These are phyloP conservation scores for Iguana delicatissima DNA, from an alignment of 2,797 vertebrate species.

Conservation along the genomic window DNA sequence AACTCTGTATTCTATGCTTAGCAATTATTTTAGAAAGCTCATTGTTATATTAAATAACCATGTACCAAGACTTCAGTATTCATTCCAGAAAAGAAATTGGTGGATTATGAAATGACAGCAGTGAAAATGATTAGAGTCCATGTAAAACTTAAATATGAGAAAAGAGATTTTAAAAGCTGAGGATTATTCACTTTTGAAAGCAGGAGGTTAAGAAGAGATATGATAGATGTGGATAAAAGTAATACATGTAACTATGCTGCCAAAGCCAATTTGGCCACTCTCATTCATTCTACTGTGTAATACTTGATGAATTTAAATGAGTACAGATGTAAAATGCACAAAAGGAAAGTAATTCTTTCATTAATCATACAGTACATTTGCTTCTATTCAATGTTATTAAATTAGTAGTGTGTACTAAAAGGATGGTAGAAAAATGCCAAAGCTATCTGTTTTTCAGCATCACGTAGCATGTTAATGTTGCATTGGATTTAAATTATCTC, in stretches of 20 bases:
- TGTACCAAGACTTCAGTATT: constrained; percentile 6
- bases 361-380: neutral
- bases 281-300: neutral
- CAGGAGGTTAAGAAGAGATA: constrained; percentile 6
- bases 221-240: constrained; percentile 5
- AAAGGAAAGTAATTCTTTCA: neutral
- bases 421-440: neutral
- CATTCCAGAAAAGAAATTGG: neutral
- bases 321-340: neutral
- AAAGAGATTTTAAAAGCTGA: constrained; percentile 23
- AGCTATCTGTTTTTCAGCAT: neutral
- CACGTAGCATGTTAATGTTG: neutral
- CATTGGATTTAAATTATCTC: neutral
- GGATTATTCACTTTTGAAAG: constrained; percentile 31
- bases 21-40: neutral
- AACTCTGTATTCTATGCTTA: no score
- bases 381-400: constrained; percentile 16
- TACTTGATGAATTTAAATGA: neutral
- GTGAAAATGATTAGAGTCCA: neutral
- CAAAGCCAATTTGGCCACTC: constrained; percentile 6
- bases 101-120: constrained; percentile 30
- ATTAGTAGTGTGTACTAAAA: neutral
- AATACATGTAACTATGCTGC: neutral
- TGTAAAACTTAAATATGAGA: neutral
- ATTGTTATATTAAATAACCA: neutral